phyloP scores from a whole-genome alignment of 2,797 vertebrate genomes.

The Siniperca scherzeri region DNA sequence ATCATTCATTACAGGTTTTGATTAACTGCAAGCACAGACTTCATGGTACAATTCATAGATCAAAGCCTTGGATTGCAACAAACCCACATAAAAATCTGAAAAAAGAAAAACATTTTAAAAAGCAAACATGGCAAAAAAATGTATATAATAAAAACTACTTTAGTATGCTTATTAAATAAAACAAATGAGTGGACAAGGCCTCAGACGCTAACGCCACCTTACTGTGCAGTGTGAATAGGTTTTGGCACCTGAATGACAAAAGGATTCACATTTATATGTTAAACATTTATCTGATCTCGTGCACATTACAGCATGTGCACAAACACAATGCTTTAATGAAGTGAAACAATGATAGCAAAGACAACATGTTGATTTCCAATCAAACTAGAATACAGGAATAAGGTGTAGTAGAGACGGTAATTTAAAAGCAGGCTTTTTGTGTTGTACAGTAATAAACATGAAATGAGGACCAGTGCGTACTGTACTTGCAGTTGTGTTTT shows the following conservation, averaged over 20 bases:
- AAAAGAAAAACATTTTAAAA: background rate
- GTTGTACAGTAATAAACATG: background rate
- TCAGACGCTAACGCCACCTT: background rate
- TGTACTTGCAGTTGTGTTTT: background rate
- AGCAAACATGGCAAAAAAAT: background rate
- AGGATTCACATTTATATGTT: background rate
- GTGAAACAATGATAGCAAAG: too few species aligned
- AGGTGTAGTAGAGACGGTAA: background rate
- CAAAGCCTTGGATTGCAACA: constrained; percentile 35
- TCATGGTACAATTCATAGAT: constrained; percentile 23
- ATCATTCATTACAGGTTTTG: constrained; percentile 44
- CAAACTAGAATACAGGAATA: background rate
- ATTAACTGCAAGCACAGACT: constrained; percentile 32
- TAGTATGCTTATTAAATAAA: background rate
- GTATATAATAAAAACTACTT: background rate
- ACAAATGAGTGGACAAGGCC: too few species aligned
- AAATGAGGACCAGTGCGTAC: background rate
- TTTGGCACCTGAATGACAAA: background rate
- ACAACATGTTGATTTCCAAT: background rate
- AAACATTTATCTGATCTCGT: background rate
- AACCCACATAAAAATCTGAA: background rate
- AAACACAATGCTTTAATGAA: background rate
- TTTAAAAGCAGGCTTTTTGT: too few species aligned
- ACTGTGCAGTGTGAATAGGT: background rate
- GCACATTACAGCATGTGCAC: background rate